Conservation (phyloP, 1,140 invertebrate species). For the Ptiloglossa arizonensis region DNA sequence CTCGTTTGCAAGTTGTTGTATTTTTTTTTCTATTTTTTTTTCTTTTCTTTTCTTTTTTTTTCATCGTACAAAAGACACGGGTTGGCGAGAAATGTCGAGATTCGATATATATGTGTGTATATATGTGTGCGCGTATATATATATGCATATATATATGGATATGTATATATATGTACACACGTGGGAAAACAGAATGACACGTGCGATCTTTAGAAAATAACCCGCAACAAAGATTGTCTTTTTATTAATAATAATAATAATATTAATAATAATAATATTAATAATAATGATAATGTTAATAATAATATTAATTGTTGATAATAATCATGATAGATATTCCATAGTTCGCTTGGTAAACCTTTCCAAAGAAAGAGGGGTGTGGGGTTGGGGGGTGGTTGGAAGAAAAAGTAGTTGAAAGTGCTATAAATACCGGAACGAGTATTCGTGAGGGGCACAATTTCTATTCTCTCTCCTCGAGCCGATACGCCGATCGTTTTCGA, state of each 20-base stretch:
- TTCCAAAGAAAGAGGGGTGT: conserved; percentile 57
- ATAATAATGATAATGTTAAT: conserved; percentile 63
- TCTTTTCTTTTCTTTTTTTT: background rate
- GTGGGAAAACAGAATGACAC: conserved; percentile 39
- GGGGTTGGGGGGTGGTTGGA: too few species aligned
- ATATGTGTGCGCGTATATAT: too few species aligned
- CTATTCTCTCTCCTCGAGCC: conserved; percentile 14
- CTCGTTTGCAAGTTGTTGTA: too few species aligned
- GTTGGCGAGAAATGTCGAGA: background rate
- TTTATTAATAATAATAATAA: conserved; percentile 71
- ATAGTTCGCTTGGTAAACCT: conserved; percentile 67
- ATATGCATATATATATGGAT: too few species aligned
- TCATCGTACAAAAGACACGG: background rate
- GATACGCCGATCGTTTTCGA: conserved; percentile 19
- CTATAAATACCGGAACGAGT: conserved; percentile 64
- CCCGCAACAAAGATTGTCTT: conserved; percentile 76
- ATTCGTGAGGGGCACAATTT: conserved; percentile 23
- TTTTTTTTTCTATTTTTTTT: background rate
- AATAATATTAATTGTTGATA: conserved; percentile 62
- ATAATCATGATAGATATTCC: conserved; percentile 49
- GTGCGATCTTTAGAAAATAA: conserved; percentile 73
- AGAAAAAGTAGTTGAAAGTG: conserved; percentile 4
- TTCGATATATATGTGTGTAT: too few species aligned
- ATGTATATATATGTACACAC: background rate
- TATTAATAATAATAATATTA: conserved; percentile 67